These are phyloP conservation scores for Papilio polyxenes DNA, from an alignment of 1,140 invertebrate species.

Conservation along the genomic window DNA sequence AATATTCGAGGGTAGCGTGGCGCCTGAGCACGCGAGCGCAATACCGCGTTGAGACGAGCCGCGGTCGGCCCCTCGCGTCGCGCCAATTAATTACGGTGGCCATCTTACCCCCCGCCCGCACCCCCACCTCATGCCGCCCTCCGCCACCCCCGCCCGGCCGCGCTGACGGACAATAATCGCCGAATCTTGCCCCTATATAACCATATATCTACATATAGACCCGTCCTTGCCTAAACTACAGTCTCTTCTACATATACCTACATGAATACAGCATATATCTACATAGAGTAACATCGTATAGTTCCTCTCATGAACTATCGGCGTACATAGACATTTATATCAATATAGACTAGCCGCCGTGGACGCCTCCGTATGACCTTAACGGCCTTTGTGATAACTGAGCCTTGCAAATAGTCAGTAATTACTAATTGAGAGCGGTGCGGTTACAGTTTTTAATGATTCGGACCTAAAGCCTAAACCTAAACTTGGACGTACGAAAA, in stretches of 20 bases:
- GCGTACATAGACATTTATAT: not conserved
- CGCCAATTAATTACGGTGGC: constrained; percentile 80
- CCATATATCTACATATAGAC: constrained; percentile 37
- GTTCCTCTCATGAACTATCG: constrained; percentile 20
- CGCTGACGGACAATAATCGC: constrained; percentile 77
- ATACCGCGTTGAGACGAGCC: constrained; percentile 75
- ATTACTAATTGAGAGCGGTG: constrained; percentile 5
- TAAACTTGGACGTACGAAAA: not conserved
- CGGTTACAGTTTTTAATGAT: constrained; percentile 1
- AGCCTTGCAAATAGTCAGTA: constrained; percentile 10
- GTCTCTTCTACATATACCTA: constrained; percentile 24
- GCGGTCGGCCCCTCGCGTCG: constrained; percentile 78
- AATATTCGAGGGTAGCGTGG: constrained; percentile 27
- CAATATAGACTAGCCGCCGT: not conserved
- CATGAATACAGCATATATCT: constrained; percentile 27
- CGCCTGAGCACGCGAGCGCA: constrained; percentile 59
- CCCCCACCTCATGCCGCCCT: constrained; percentile 42
- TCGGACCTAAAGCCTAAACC: not conserved
- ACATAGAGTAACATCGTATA: constrained; percentile 1
- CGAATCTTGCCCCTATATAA: constrained; percentile 64
- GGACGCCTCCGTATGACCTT: constrained; percentile 15
- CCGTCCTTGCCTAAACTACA: constrained; percentile 32
- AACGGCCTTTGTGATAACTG: constrained; percentile 32
- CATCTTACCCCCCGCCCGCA: constrained; percentile 67
- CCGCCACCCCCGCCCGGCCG: constrained; percentile 44